phyloP scores from a whole-genome alignment of 35 echinoderm and acorn worm genomes.

The Heliocidaris tuberculata region DNA sequence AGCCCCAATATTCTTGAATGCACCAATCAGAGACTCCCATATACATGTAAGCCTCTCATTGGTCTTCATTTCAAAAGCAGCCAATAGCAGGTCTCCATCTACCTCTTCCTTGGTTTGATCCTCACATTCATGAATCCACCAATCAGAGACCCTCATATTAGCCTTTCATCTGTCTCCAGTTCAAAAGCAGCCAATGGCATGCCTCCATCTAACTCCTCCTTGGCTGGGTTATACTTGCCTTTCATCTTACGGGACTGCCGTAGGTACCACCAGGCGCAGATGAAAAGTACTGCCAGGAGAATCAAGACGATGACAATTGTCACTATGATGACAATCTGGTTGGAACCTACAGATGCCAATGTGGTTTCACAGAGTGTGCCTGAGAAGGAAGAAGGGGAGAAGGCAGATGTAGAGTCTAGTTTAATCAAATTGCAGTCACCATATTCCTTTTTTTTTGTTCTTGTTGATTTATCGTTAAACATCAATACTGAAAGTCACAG shows the following conservation, averaged over 20 bases:
- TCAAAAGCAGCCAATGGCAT: constrained; percentile 85
- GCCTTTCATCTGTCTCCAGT: constrained; percentile 83
- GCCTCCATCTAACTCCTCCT: constrained; percentile 68
- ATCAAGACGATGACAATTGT: constrained; percentile 66
- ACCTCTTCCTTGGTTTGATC: constrained; percentile 70
- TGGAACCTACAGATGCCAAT: not conserved
- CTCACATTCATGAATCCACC: not conserved
- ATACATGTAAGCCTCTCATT: constrained; percentile 77
- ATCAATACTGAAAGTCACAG: no score
- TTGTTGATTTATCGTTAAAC: no score
- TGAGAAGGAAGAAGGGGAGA: constrained; percentile 4
- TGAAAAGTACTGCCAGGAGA: constrained; percentile 45
- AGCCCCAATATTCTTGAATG: constrained; percentile 5
- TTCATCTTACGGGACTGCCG: constrained; percentile 85
- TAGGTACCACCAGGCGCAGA: constrained; percentile 87
- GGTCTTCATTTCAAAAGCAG: constrained; percentile 80
- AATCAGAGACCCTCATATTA: constrained; percentile 54
- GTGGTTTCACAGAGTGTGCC: constrained; percentile 47
- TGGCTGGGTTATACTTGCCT: constrained; percentile 95
- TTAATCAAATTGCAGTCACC: not conserved
- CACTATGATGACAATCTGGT: constrained; percentile 51
- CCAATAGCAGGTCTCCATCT: constrained; percentile 66
- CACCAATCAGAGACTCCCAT: not conserved
- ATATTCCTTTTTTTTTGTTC: not conserved
- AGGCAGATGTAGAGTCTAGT: not conserved